phyloP scores from a whole-genome alignment of 2,888 invertebrate genomes.

The Pherbina coryleti region DNA sequence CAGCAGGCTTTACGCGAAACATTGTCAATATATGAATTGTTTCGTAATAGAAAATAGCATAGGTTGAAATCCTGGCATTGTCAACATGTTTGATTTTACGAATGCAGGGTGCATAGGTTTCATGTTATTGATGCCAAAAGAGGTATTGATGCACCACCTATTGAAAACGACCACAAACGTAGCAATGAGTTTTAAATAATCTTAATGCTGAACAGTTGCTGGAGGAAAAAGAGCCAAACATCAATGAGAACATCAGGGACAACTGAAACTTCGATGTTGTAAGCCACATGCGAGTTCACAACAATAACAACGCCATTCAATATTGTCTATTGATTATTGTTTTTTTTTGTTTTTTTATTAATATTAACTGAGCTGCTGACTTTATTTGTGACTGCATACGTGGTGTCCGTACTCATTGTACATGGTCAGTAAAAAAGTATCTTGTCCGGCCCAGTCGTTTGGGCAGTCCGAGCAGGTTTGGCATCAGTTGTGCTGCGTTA shows the following conservation, averaged over 20 bases:
- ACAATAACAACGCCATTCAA: constrained; percentile 12
- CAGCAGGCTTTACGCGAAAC: background rate
- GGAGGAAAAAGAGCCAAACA: constrained; percentile 5
- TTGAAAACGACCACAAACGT: background rate
- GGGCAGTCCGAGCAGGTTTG: constrained; percentile 10
- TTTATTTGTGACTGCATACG: background rate
- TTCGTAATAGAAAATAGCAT: background rate
- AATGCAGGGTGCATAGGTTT: no score
- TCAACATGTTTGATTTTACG: background rate
- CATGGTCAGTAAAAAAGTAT: background rate
- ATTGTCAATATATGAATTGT: background rate
- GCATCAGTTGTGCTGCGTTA: constrained; percentile 28
- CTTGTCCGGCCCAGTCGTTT: background rate
- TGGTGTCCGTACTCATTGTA: background rate
- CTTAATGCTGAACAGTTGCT: constrained; percentile 9
- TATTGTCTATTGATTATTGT: constrained; percentile 23
- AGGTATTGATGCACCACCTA: background rate
- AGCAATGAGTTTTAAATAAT: constrained; percentile 13
- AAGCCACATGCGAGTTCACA: background rate
- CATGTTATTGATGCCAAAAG: background rate
- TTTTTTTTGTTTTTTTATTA: constrained; percentile 38
- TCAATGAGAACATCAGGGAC: background rate
- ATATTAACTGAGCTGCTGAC: constrained; percentile 12
- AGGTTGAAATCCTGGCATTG: background rate
- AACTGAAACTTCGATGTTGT: background rate